These are phyloP conservation scores for Mythimna lalbum DNA, from an alignment of 2,888 invertebrate species.

Conservation along the genomic window DNA sequence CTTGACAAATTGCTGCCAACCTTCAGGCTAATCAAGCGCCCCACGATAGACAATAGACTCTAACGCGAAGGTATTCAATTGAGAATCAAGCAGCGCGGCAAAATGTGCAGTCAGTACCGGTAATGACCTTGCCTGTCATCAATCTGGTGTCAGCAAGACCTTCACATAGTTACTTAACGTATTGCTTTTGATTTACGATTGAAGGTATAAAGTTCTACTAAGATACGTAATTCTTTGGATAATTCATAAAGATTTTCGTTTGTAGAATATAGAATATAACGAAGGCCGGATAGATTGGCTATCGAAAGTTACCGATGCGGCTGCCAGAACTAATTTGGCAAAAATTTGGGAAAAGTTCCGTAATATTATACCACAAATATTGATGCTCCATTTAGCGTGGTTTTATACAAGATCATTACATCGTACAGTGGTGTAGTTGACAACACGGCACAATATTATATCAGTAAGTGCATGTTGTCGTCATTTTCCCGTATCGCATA, in stretches of 20 bases:
- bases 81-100: slow-evolving; percentile 52
- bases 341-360: slow-evolving; percentile 26
- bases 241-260: slow-evolving; percentile 28
- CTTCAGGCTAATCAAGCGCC: slow-evolving; percentile 72
- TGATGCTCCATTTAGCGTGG: background rate
- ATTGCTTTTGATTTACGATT: slow-evolving; percentile 56
- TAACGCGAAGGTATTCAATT: slow-evolving; percentile 68
- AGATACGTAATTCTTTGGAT: slow-evolving; percentile 21
- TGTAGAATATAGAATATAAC: slow-evolving; percentile 5
- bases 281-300: slow-evolving; percentile 21
- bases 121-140: slow-evolving; percentile 83
- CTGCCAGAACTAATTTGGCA: slow-evolving; percentile 42
- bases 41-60: slow-evolving; percentile 72
- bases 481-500: slow-evolving; percentile 15
- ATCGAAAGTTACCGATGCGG: slow-evolving; percentile 27
- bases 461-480: slow-evolving; percentile 19
- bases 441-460: background rate
- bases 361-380: slow-evolving; percentile 21
- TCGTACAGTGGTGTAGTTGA: slow-evolving; percentile 5
- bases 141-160: slow-evolving; percentile 71
- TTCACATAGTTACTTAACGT: slow-evolving; percentile 75
- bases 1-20: slow-evolving; percentile 76
- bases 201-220: slow-evolving; percentile 41
- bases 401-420: slow-evolving; percentile 4
- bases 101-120: slow-evolving; percentile 66